phyloP scores from a whole-genome alignment of 2,888 invertebrate species.

The Ornithoptera priamus region DNA sequence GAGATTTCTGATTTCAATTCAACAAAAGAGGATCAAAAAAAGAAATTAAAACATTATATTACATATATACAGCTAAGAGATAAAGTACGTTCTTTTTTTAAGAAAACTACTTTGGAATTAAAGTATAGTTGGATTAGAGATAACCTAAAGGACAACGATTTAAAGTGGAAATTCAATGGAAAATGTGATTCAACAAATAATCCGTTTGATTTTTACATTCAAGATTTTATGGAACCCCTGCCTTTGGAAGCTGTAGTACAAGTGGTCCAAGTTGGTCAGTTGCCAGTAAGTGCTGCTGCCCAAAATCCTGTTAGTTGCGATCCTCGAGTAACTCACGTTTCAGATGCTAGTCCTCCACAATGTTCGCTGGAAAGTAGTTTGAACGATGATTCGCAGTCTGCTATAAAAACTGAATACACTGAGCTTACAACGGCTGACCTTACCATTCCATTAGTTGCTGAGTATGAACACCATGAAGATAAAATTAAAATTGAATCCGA shows the following conservation, averaged over 20 bases:
- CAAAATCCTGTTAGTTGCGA: slow-evolving; percentile 74
- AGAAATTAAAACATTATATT: slow-evolving; percentile 46
- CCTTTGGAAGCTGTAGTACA: slow-evolving; percentile 69
- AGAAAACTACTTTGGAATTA: slow-evolving; percentile 54
- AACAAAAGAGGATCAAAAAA: slow-evolving; percentile 42
- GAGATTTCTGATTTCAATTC: slow-evolving; percentile 33
- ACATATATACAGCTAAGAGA: slow-evolving; percentile 55
- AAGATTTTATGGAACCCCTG: slow-evolving; percentile 81
- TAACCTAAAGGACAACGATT: slow-evolving; percentile 40
- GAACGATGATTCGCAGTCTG: slow-evolving; percentile 57
- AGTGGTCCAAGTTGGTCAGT: slow-evolving; percentile 80
- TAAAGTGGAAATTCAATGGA: slow-evolving; percentile 25
- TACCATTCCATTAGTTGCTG: slow-evolving; percentile 58
- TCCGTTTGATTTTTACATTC: slow-evolving; percentile 75
- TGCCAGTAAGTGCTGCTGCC: slow-evolving; percentile 69
- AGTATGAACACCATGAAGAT: slow-evolving; percentile 56
- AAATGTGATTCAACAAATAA: slow-evolving; percentile 33
- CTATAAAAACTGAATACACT: slow-evolving; percentile 69
- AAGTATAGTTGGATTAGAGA: slow-evolving; percentile 42
- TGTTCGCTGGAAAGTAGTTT: slow-evolving; percentile 65
- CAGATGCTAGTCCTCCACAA: slow-evolving; percentile 69
- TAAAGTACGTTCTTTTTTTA: slow-evolving; percentile 63
- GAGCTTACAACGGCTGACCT: slow-evolving; percentile 72
- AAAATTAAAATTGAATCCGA: slow-evolving; percentile 44
- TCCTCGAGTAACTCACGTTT: slow-evolving; percentile 71